Evolutionary conservation across 2,888 invertebrate species (phyloP), one percentile per base, ranked within the genome.

Genomic region (Philereme transversata): DNA sequence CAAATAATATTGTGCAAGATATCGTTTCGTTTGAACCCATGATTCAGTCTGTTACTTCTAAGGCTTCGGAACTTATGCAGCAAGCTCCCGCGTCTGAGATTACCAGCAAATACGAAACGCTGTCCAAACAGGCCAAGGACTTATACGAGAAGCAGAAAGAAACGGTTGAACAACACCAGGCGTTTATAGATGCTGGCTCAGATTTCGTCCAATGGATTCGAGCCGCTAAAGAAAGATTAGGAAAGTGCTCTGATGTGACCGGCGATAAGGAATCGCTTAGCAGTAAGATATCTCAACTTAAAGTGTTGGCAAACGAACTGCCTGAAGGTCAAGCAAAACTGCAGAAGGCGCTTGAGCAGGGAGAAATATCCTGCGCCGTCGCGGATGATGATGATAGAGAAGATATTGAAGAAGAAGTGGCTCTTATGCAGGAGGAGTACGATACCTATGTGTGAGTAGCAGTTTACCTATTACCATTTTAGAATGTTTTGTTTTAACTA

Each of bases 21-120:
- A 98, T 99, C 80, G 97, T 98, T 70, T 97, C 98, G 55, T 98
- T 98, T 88, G 98, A 99, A 85, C 98, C 98, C 53, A 98, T 99
- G 97, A 98, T 99, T 75, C 98, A 98, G 84, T 98, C 98, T 47
- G 97, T 98, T 45, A 96, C 97, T 57, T 97, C 96, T 55, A 99
- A 98, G 92, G 98, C 98, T 67, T 97, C 97, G 73, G 97, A 97
- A 88, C 93, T 98, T 72, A 96, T 97, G 88, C 97, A 97, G 88
- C 97, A 97, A 64, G 97, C 96, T 57, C 98, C 98, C 3, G 97
- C 98, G 8, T 96, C 97, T 34, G 98, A 98, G 89, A 98, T 99
- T 60, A 97, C 97, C 2, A 96, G 94, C 61, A 97, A 98, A 88
- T 99, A 99, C 80, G 97, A 97, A 86, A 96, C 95, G 33, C 92